Evolutionary conservation across 2,888 invertebrate genomes (phyloP).

Genomic region (Linnaemya tessellans): DNA sequence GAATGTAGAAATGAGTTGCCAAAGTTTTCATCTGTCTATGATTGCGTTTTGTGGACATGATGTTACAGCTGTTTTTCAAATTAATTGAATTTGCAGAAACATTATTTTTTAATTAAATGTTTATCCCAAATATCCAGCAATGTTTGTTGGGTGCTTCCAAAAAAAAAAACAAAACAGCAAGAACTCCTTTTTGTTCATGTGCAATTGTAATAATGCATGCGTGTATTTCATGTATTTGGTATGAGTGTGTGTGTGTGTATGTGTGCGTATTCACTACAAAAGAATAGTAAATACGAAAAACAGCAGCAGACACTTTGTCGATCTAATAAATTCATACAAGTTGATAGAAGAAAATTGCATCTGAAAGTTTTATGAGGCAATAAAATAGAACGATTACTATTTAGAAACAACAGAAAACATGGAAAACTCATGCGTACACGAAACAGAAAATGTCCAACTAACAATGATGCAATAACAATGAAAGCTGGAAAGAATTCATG

Average conservation of each 20-base stretch:
- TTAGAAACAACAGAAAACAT: constrained; percentile 44
- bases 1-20: too few relatives aligned
- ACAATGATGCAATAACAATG: constrained; percentile 36
- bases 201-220: constrained; percentile 30
- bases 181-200: not conserved
- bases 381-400: constrained; percentile 73
- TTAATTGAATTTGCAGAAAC: not conserved
- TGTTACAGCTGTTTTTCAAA: too few relatives aligned
- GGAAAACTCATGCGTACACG: not conserved
- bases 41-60: too few relatives aligned
- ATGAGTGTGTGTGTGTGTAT: constrained; percentile 73
- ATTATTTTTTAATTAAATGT: not conserved
- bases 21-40: too few relatives aligned
- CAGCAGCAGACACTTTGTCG: constrained; percentile 74
- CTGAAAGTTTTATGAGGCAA: constrained; percentile 79
- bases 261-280: constrained; percentile 56
- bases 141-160: constrained; percentile 17
- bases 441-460: constrained; percentile 29
- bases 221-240: not conserved
- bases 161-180: constrained; percentile 19
- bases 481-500: constrained; percentile 24
- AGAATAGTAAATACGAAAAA: constrained; percentile 56
- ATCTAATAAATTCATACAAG: constrained; percentile 76
- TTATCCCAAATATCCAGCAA: not conserved
- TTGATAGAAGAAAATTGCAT: constrained; percentile 77